Percentiles rank a stretch among this genome's conserved stretches.
These are phyloP conservation scores for Campoletis raptor DNA, from an alignment of 2,888 invertebrate species.

Conservation along the genomic window DNA sequence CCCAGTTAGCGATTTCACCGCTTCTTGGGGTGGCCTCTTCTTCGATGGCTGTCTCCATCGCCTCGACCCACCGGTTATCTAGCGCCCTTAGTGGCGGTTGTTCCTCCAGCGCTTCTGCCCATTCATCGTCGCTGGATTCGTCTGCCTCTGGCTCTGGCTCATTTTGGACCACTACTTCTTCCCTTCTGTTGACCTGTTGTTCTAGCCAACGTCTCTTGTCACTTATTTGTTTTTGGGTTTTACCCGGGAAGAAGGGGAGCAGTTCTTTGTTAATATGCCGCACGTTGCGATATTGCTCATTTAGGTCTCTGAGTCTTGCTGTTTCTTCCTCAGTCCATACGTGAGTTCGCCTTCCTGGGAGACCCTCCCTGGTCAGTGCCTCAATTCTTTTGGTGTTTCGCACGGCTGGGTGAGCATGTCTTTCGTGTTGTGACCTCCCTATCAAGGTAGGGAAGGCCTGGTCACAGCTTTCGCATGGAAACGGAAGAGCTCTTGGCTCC, in stretches of 20 bases:
- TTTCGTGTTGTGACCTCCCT: conserved; percentile 52
- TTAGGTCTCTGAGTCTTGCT: neutral
- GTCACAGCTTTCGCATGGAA: neutral
- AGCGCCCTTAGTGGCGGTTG: neutral
- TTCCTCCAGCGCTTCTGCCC: neutral
- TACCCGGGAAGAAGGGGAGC: neutral
- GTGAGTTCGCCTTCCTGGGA: conserved; percentile 67
- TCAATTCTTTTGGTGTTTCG: conserved; percentile 40
- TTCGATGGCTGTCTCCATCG: neutral
- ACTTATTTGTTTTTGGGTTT: neutral
- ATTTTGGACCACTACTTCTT: neutral
- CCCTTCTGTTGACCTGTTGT: neutral
- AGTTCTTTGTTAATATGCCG: neutral
- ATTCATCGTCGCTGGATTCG: neutral
- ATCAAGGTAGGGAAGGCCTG: neutral
- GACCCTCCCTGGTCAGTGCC: neutral
- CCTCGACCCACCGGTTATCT: neutral
- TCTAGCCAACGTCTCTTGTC: neutral
- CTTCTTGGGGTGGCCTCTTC: neutral
- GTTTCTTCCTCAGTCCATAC: conserved; percentile 50
- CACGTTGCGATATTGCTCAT: neutral
- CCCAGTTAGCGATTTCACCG: neutral
- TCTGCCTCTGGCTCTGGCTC: neutral
- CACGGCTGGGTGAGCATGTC: conserved; percentile 34
- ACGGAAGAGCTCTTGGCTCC: neutral